A percentile compares a stretch with the other conserved stretches of the same genome.
Evolutionary conservation across 2,797 vertebrate genomes (phyloP).

Genomic region (Cyclopterus lumpus): DNA sequence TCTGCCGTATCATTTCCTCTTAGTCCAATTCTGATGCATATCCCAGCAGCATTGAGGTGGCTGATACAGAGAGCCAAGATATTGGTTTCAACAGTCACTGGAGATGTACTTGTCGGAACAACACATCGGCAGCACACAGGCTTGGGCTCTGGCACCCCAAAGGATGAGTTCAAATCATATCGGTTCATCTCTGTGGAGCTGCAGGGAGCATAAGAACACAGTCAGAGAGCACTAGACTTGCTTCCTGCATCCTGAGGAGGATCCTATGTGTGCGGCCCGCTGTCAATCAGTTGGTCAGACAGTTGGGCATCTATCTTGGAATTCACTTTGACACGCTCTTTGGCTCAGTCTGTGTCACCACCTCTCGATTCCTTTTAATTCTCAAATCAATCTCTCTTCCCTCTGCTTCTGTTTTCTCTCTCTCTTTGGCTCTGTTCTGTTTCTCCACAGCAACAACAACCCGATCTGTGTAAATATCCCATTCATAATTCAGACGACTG

Average conservation of each 20-base stretch:
- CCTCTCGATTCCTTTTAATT: slow-evolving; percentile 29
- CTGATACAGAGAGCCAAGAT: slow-evolving; percentile 8
- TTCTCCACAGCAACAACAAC: slow-evolving; percentile 41
- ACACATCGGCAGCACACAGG: slow-evolving; percentile 9
- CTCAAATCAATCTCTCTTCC: slow-evolving; percentile 25
- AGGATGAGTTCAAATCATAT: slow-evolving; percentile 34
- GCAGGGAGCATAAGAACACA: slow-evolving; percentile 17
- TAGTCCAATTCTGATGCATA: slow-evolving; percentile 18
- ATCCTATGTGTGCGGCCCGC: slow-evolving; percentile 1
- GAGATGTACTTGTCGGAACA: slow-evolving; percentile 31
- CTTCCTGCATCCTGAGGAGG: slow-evolving; percentile 4
- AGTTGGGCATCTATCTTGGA: slow-evolving; percentile 17
- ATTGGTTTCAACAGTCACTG: slow-evolving; percentile 15
- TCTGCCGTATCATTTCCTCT: slow-evolving; percentile 12
- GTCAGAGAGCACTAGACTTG: not conserved
- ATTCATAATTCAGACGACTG: slow-evolving; percentile 69
- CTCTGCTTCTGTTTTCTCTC: slow-evolving; percentile 20
- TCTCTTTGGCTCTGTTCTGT: slow-evolving; percentile 36
- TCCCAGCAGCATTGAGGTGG: slow-evolving; percentile 1
- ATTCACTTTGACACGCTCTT: slow-evolving; percentile 8
- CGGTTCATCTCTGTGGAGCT: slow-evolving; percentile 35
- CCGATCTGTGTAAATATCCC: slow-evolving; percentile 65
- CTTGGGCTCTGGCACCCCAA: slow-evolving; percentile 6
- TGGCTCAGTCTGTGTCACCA: slow-evolving; percentile 27
- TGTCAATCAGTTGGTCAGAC: slow-evolving; percentile 20